Conservation (phyloP, 1,140 invertebrate species). For the Drosophila fuyamai region DNA sequence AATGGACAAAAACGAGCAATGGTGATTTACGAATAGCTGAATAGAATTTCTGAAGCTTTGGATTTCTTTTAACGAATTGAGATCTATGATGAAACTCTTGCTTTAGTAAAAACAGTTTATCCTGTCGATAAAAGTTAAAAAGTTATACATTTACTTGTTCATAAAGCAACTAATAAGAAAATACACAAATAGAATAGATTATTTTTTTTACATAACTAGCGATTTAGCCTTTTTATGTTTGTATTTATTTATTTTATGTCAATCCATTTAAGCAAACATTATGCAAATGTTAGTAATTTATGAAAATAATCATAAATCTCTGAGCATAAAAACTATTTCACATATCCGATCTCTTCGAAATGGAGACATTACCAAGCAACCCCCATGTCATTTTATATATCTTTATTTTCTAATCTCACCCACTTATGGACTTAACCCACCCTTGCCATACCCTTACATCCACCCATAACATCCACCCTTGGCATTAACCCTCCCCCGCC, state of each 20-base stretch:
- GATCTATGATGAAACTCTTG: background rate
- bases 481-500: slow-evolving; percentile 20
- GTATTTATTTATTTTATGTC: background rate
- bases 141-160: too few species aligned
- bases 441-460: slow-evolving; percentile 6
- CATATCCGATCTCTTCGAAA: slow-evolving; percentile 7
- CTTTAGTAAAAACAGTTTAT: background rate
- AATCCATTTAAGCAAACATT: background rate
- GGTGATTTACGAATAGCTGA: slow-evolving; percentile 11
- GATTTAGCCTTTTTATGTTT: too few species aligned
- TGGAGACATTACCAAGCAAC: slow-evolving; percentile 9
- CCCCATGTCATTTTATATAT: slow-evolving; percentile 23
- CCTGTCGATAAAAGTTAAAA: too few species aligned
- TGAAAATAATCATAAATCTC: slow-evolving; percentile 23
- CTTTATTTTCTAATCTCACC: slow-evolving; percentile 52
- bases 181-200: background rate
- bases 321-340: slow-evolving; percentile 28
- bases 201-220: background rate
- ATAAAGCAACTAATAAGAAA: too few species aligned
- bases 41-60: slow-evolving; percentile 8
- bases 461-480: background rate
- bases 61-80: slow-evolving; percentile 2
- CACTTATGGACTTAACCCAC: slow-evolving; percentile 12
- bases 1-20: background rate
- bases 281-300: slow-evolving; percentile 24